Base-by-base conservation (phyloP, 2,888 invertebrate genomes). In the Venustoraphidia nigricollis region DNA sequence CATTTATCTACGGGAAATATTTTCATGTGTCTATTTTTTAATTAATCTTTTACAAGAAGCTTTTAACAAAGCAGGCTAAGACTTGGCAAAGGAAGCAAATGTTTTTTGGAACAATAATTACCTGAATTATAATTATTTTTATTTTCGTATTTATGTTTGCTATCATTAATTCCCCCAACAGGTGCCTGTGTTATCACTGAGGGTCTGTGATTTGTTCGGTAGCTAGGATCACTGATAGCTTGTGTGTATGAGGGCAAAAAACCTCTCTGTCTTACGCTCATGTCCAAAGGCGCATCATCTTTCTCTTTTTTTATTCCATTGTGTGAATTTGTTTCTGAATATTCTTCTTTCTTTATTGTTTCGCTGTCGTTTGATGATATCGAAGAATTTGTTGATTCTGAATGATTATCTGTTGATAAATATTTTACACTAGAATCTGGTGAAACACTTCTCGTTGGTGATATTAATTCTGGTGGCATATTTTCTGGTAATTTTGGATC, bases 161-260 rank as follows among this genome's bases (percentile, higher is more conserved):
- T 27, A 27, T 27, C 27, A 27, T 27, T 27, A 27, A 27, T 27
- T 27, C 27, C 27, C 27, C 27, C 27, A 44, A 66, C 66, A 37
- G 70, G 66, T 38, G 72, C 67, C 66, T 80, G 67, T 8, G 77
- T 77, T 56, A 82, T 81, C 54, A 83, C 81, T 17, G 81, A 77
- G 36, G 82, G 81, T 44, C 77, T 63, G 53, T 62, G 66, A 45
- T 53, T 59, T 6, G 59, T 58, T 54, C 66, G 57, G 54, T 64
- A 66, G 35, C 64, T 61, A 17, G 66, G 65, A 55, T 66, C 66
- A 54, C 60, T 67, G 51, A 69, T 62, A 35, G 69, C 66, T 53
- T 70, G 69, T 48, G 66, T 70, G 64, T 78, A 78, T 2, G 78
- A 77, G 41, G 78, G 77, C 4, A 79, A 79, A 36, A 77, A 70